Evolutionary conservation across 92 coral and sea anemone species (phyloP).

Genomic region (Bergia sp.): DNA sequence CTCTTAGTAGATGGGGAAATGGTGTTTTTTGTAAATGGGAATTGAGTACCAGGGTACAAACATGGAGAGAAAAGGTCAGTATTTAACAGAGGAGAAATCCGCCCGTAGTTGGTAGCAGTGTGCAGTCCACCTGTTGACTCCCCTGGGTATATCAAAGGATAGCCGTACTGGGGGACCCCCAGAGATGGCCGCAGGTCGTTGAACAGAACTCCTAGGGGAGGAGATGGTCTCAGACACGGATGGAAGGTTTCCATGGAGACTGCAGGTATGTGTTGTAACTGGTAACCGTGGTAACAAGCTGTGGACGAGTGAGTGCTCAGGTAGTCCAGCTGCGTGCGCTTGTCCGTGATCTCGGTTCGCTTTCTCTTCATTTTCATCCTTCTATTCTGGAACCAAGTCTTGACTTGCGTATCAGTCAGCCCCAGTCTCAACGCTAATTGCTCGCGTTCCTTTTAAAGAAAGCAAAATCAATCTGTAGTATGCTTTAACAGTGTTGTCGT

Average conservation of each 20-base stretch:
- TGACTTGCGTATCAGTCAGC: slow-evolving; percentile 36
- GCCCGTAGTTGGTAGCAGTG: slow-evolving; percentile 13
- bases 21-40: background rate
- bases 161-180: slow-evolving; percentile 20
- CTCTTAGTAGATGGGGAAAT: background rate
- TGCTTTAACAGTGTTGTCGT: background rate
- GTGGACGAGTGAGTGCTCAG: slow-evolving; percentile 8
- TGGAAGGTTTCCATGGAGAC: background rate
- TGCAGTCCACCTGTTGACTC: background rate
- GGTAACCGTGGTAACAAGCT: slow-evolving; percentile 15
- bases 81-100: slow-evolving; percentile 20
- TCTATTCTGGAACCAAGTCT: slow-evolving; percentile 43
- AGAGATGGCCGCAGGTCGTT: background rate
- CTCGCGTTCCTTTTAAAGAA: slow-evolving; percentile 34
- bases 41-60: background rate
- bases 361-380: slow-evolving; percentile 45
- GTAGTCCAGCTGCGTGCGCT: slow-evolving; percentile 4
- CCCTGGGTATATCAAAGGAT: slow-evolving; percentile 4
- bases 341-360: background rate
- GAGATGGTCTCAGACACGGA: slow-evolving; percentile 28
- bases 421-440: slow-evolving; percentile 28
- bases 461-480: background rate
- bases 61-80: background rate
- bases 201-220: slow-evolving; percentile 19
- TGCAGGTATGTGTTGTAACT: background rate